A percentile compares a stretch with the other conserved stretches of the same genome.
These are phyloP conservation scores for Platygyra sinensis DNA, from an alignment of 64 coral and sea anemone species.

Conservation along the genomic window DNA sequence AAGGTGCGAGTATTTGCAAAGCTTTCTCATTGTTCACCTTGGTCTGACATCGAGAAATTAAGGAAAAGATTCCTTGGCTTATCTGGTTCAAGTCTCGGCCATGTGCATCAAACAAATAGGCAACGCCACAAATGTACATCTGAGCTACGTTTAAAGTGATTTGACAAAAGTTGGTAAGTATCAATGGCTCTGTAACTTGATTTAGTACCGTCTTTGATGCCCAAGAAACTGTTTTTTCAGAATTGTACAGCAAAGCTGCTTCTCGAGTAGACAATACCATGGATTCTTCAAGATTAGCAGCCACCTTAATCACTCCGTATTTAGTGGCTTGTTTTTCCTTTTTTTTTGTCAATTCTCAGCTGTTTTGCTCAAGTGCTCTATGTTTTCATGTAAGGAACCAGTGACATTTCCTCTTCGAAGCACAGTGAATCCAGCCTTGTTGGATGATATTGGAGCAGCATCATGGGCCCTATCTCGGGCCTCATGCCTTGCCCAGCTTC, in stretches of 20 bases:
- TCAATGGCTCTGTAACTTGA: constrained; percentile 46
- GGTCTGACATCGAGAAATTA: constrained; percentile 19
- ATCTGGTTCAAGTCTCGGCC: constrained; percentile 41
- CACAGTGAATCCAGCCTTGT: not conserved
- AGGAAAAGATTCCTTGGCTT: constrained; percentile 7
- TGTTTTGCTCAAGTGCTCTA: not conserved
- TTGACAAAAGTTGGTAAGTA: constrained; percentile 20
- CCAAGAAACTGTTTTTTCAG: not conserved
- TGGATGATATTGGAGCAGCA: too few species aligned
- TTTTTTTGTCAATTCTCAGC: constrained; percentile 5
- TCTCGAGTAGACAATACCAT: not conserved
- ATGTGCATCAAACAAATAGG: constrained; percentile 47
- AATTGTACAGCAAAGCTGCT: constrained; percentile 1
- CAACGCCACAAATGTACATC: constrained; percentile 32
- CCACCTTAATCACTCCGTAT: constrained; percentile 31
- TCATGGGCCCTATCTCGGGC: too few species aligned
- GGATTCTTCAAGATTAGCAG: not conserved
- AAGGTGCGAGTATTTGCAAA: constrained; percentile 15
- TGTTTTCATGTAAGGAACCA: not conserved
- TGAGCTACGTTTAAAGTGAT: constrained; percentile 33
- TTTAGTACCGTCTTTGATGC: not conserved
- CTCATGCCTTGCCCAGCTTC: too few species aligned
- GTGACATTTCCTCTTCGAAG: not conserved
- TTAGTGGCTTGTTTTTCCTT: constrained; percentile 13
- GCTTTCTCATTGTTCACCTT: constrained; percentile 19